Evolutionary conservation across 2,888 invertebrate species (phyloP).

Genomic region (Hydrotaea diabolus): DNA sequence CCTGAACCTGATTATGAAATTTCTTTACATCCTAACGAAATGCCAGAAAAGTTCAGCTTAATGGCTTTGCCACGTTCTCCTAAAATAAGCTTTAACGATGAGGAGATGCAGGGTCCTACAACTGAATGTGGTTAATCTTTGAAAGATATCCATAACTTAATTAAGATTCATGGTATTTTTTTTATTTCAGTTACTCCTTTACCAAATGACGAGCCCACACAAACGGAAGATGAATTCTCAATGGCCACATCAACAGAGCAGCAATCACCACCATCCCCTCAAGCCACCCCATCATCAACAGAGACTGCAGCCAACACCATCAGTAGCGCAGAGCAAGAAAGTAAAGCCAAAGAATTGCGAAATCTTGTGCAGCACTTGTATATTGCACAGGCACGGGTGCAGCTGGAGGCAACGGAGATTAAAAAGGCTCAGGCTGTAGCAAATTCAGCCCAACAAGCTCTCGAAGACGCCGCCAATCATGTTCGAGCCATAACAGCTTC

Average conservation of each 20-base stretch:
- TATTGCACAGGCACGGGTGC: slow-evolving; percentile 80
- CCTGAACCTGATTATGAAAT: slow-evolving; percentile 55
- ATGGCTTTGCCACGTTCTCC: slow-evolving; percentile 37
- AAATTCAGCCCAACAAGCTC: slow-evolving; percentile 75
- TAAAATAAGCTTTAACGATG: slow-evolving; percentile 2
- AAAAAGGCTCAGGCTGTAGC: slow-evolving; percentile 79
- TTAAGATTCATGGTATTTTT: neutral
- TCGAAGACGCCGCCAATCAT: slow-evolving; percentile 79
- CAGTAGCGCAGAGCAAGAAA: slow-evolving; percentile 46
- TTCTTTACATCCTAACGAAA: slow-evolving; percentile 28
- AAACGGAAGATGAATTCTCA: neutral
- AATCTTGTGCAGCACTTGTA: slow-evolving; percentile 78
- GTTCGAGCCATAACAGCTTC: slow-evolving; percentile 78
- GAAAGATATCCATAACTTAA: neutral
- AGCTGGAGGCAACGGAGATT: slow-evolving; percentile 80
- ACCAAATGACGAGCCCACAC: neutral
- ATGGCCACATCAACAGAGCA: neutral
- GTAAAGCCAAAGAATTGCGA: slow-evolving; percentile 71
- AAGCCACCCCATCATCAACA: neutral
- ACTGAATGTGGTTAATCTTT: slow-evolving; percentile 53
- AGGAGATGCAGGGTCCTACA: neutral
- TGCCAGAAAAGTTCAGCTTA: slow-evolving; percentile 40
- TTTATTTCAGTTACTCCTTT: neutral
- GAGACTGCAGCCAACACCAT: neutral
- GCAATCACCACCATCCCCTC: neutral